phyloP scores from a whole-genome alignment of 2,797 vertebrate genomes.

The Echeneis naucrates region DNA sequence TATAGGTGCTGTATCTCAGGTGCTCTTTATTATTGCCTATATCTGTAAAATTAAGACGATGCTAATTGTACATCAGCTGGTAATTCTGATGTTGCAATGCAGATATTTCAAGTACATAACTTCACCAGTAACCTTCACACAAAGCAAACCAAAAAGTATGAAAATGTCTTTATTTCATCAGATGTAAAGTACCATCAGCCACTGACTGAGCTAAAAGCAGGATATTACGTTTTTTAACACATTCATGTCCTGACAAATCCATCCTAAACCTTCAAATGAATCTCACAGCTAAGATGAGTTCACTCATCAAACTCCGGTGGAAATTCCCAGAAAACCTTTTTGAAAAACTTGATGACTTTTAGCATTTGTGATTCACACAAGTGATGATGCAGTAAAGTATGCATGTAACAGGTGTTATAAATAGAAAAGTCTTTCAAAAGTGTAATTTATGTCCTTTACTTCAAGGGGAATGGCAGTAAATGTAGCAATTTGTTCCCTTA shows the following conservation, averaged over 20 bases:
- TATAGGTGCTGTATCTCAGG: neutral
- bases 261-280: constrained; percentile 33
- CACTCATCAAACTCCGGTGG: constrained; percentile 24
- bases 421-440: constrained; percentile 49
- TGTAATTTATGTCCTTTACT: constrained; percentile 31
- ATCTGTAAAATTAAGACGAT: too few relatives aligned
- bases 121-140: neutral
- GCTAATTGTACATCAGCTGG: neutral
- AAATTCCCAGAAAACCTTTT: constrained; percentile 22
- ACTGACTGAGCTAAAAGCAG: constrained; percentile 66
- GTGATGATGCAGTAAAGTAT: constrained; percentile 47
- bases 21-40: neutral
- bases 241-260: constrained; percentile 29
- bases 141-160: constrained; percentile 61
- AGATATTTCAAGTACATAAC: neutral
- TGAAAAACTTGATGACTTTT: constrained; percentile 9
- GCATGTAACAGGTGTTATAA: constrained; percentile 34
- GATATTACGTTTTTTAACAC: constrained; percentile 41
- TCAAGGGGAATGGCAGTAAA: constrained; percentile 70
- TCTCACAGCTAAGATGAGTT: constrained; percentile 40
- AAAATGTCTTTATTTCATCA: constrained; percentile 80
- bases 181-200: constrained; percentile 77
- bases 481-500: constrained; percentile 67
- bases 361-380: constrained; percentile 37
- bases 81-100: neutral